Percentiles rank a stretch among this genome's conserved stretches.
phyloP scores from a whole-genome alignment of 2,113 vertebrate species.

The Picathartes gymnocephalus region DNA sequence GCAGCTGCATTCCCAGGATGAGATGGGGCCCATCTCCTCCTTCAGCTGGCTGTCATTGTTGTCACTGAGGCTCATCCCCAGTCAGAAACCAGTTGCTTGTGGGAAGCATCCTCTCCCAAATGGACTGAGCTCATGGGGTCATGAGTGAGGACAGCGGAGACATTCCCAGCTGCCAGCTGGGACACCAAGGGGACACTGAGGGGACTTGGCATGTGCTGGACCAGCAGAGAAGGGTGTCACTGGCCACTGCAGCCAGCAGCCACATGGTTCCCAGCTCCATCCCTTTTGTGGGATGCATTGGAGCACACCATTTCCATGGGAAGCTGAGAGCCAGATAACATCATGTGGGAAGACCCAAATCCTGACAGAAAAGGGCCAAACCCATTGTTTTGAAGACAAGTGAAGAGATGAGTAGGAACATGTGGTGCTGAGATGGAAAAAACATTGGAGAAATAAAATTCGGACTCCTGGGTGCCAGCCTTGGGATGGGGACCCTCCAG shows the following conservation, averaged over 20 bases:
- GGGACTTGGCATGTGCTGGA: fast-evolving
- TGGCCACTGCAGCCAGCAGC: fast-evolving
- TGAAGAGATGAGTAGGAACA: background rate
- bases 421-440: background rate
- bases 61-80: background rate
- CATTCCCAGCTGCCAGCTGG: fast-evolving
- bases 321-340: fast-evolving
- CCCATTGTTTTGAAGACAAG: fast-evolving
- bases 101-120: background rate
- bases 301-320: background rate
- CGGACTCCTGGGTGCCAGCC: fast-evolving
- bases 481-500: fast-evolving
- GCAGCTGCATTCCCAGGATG: background rate
- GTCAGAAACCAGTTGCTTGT: no score
- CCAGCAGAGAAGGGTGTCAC: background rate
- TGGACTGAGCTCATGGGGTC: background rate
- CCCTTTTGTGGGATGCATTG: background rate
- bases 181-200: background rate
- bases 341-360: background rate
- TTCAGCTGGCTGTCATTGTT: fast-evolving
- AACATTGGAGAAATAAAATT: background rate
- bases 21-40: background rate
- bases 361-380: background rate
- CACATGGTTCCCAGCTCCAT: background rate
- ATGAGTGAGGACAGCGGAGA: background rate